A percentile compares a stretch with the other conserved stretches of the same genome.
Conservation (phyloP, 2,113 vertebrate species). For the Misgurnus anguillicaudatus region DNA sequence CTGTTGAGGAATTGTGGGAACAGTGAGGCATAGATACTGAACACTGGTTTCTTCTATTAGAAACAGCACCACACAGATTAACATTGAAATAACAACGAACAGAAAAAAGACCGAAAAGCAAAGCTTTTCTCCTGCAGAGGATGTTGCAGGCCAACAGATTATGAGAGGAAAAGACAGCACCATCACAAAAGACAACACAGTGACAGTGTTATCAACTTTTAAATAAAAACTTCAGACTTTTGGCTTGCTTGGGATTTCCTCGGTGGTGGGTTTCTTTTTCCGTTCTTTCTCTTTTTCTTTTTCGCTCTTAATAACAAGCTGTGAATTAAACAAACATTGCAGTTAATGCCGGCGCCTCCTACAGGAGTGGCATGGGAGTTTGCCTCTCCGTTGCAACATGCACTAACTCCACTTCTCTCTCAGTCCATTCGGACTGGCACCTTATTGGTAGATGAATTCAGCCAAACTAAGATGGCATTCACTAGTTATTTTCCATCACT, state of each 20-base stretch:
- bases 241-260: constrained; percentile 63
- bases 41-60: not conserved
- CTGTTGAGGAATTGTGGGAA: constrained; percentile 66
- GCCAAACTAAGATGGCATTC: not conserved
- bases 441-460: constrained; percentile 8
- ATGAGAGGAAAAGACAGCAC: constrained; percentile 52
- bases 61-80: constrained; percentile 6
- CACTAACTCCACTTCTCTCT: constrained; percentile 59
- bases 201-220: constrained; percentile 65
- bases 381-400: constrained; percentile 55
- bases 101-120: constrained; percentile 65
- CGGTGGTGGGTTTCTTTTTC: constrained; percentile 65
- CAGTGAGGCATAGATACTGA: constrained; percentile 29
- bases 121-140: constrained; percentile 70
- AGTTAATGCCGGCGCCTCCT: constrained; percentile 63
- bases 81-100: constrained; percentile 53
- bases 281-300: constrained; percentile 52
- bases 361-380: constrained; percentile 50
- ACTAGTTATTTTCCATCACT: constrained; percentile 10
- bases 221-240: constrained; percentile 75
- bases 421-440: not conserved
- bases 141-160: constrained; percentile 66
- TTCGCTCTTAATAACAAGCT: constrained; percentile 74
- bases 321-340: constrained; percentile 74
- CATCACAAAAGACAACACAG: constrained; percentile 47